A percentile compares a stretch with the other conserved stretches of the same genome.
These are phyloP conservation scores for Drosophila koepferae DNA, from an alignment of 2,888 invertebrate species.

Conservation along the genomic window DNA sequence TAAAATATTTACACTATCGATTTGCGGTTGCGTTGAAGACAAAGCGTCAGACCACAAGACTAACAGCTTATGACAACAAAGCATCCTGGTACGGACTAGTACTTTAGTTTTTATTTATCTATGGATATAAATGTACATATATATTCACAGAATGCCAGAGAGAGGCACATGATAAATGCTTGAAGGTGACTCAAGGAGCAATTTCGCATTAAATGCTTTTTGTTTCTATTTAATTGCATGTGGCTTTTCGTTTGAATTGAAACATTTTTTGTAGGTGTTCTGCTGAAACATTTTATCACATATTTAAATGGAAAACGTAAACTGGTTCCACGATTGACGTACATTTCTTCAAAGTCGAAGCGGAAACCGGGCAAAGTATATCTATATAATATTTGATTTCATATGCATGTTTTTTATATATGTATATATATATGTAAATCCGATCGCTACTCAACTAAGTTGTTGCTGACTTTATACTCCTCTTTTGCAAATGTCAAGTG, in stretches of 20 bases:
- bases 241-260: constrained; percentile 41
- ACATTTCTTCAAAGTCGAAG: constrained; percentile 1
- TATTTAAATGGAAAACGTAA: constrained; percentile 54
- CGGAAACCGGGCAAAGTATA: constrained; percentile 2
- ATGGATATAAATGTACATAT: neutral
- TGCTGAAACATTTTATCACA: constrained; percentile 50
- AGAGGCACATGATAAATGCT: constrained; percentile 18
- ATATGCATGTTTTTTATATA: neutral
- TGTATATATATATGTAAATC: constrained; percentile 5
- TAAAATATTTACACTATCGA: constrained; percentile 40
- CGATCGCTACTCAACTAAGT: constrained; percentile 3
- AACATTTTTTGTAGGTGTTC: constrained; percentile 48
- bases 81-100: constrained; percentile 22
- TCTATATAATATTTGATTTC: neutral
- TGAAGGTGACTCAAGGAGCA: constrained; percentile 5
- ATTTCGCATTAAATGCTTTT: constrained; percentile 13
- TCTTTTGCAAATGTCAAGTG: constrained; percentile 4
- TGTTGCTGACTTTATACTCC: constrained; percentile 3
- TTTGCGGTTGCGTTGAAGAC: constrained; percentile 34
- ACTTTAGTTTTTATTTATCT: constrained; percentile 16
- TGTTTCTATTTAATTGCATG: constrained; percentile 10
- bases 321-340: constrained; percentile 65
- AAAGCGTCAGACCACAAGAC: constrained; percentile 31
- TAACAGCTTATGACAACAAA: constrained; percentile 31
- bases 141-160: neutral